Evolutionary conservation across 2,888 invertebrate genomes (phyloP).

Genomic region (Aromia moschata): DNA sequence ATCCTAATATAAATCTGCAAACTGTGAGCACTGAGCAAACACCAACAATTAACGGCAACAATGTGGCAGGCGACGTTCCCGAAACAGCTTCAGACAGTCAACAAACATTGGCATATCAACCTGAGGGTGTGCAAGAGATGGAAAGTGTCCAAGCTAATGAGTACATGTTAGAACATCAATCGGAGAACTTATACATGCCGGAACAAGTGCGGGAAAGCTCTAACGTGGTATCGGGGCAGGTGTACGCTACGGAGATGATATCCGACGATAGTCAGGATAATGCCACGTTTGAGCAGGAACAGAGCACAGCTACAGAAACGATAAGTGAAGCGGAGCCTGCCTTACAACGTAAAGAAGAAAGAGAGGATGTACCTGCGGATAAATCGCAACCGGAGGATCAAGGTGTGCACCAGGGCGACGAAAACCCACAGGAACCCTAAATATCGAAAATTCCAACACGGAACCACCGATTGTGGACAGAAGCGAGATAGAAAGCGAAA

Average conservation of each 20-base stretch:
- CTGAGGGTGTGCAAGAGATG: not conserved
- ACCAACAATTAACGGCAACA: not conserved
- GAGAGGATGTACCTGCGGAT: not conserved
- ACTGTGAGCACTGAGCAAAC: not conserved
- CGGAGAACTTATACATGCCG: conserved; percentile 14
- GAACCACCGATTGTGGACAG: not conserved
- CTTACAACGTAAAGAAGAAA: not conserved
- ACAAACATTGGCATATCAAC: too few species aligned
- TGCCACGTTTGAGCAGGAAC: not conserved
- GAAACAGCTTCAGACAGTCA: too few species aligned
- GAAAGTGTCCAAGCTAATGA: not conserved
- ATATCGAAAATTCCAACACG: not conserved
- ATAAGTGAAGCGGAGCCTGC: not conserved
- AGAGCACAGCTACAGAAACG: not conserved
- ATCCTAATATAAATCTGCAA: not conserved
- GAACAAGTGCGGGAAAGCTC: conserved; percentile 7
- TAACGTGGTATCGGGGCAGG: conserved; percentile 2
- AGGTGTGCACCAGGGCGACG: not conserved
- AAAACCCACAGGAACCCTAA: not conserved
- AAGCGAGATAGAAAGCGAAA: too few species aligned
- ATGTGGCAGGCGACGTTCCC: not conserved
- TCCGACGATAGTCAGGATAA: conserved; percentile 6
- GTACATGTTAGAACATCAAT: conserved; percentile 11
- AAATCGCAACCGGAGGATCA: not conserved
- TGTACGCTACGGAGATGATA: conserved; percentile 1